phyloP scores from a whole-genome alignment of 2,113 vertebrate genomes.

The Tor tambroides region DNA sequence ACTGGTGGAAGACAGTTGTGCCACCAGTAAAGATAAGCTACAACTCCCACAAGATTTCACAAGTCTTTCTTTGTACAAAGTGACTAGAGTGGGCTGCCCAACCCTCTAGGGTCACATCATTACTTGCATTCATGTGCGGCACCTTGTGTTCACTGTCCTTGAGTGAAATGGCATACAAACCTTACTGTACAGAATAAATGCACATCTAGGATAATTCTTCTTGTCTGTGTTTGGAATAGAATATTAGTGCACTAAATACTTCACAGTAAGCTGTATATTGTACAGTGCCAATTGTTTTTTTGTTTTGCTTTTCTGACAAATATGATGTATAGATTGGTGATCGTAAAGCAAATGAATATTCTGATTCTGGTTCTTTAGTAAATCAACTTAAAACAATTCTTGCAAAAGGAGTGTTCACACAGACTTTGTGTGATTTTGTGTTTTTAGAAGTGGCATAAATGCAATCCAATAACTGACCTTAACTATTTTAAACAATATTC shows the following conservation, averaged over 20 bases:
- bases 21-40: background rate
- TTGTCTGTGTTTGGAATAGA: background rate
- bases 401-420: too few relatives aligned
- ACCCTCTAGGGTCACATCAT: conserved; percentile 7
- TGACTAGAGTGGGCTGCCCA: background rate
- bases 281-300: background rate
- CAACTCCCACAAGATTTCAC: background rate
- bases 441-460: background rate
- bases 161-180: conserved; percentile 7
- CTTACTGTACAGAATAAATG: background rate
- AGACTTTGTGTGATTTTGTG: background rate
- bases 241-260: background rate
- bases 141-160: background rate
- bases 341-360: background rate
- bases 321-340: background rate
- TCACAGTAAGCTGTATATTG: background rate
- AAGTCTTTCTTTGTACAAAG: background rate
- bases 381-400: background rate
- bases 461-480: background rate
- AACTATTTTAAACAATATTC: background rate
- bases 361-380: background rate
- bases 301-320: background rate
- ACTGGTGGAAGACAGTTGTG: background rate
- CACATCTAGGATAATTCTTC: background rate
- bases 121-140: background rate